Percentiles rank a stretch among this genome's conserved stretches.
These are phyloP conservation scores for Musca vetustissima DNA, from an alignment of 1,140 invertebrate species.

Conservation along the genomic window DNA sequence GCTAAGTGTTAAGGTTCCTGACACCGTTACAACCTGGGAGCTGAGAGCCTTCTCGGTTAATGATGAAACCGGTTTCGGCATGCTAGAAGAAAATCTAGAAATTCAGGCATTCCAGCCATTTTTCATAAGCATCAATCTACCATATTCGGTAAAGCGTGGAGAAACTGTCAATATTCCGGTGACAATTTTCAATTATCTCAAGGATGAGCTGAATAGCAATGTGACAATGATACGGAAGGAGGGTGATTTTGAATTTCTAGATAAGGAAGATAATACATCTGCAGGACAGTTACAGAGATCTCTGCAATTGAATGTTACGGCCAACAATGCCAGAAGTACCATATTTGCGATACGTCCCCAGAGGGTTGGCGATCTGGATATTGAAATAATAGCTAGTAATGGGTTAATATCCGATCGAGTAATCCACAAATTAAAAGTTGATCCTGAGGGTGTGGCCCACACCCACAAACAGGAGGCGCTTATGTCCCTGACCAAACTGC, in stretches of 20 bases:
- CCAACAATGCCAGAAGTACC: constrained; percentile 69
- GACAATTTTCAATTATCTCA: background rate
- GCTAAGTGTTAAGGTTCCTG: background rate
- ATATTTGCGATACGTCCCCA: constrained; percentile 79
- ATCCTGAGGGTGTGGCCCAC: constrained; percentile 77
- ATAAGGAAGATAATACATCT: background rate
- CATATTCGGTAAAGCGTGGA: background rate
- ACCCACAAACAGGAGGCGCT: constrained; percentile 76
- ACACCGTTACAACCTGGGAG: constrained; percentile 6
- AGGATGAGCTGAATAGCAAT: background rate
- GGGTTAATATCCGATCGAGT: constrained; percentile 72
- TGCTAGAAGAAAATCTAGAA: background rate
- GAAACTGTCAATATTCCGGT: background rate
- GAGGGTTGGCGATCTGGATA: constrained; percentile 70
- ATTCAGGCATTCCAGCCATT: background rate
- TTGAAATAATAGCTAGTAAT: constrained; percentile 73
- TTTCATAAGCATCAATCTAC: background rate
- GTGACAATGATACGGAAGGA: background rate
- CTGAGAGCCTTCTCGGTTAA: constrained; percentile 1
- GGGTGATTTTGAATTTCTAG: background rate
- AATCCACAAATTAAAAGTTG: constrained; percentile 70
- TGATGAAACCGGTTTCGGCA: background rate
- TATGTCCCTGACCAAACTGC: constrained; percentile 67
- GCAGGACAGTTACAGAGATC: background rate
- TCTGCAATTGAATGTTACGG: constrained; percentile 60